A percentile compares a stretch with the other conserved stretches of the same genome.
These are phyloP conservation scores for Pycnonotus jocosus DNA, from an alignment of 2,113 vertebrate genomes.

Conservation along the genomic window DNA sequence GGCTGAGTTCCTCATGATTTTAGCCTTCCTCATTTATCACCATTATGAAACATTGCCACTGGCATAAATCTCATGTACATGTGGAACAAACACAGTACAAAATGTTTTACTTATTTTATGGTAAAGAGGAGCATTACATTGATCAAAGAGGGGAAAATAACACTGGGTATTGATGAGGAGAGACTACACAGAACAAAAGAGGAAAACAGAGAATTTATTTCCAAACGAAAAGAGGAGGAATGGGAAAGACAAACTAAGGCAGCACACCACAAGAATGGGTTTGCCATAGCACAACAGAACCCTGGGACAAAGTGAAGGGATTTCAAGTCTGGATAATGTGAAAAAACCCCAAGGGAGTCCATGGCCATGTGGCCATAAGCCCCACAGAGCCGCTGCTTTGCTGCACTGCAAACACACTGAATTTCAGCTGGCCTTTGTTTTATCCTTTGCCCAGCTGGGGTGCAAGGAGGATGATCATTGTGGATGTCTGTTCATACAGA, in stretches of 20 bases:
- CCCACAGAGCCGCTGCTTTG: background rate
- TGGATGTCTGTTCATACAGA: background rate
- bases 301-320: background rate
- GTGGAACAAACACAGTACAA: conserved; percentile 14
- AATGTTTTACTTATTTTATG: conserved; percentile 21
- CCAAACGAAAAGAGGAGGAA: background rate
- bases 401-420: background rate
- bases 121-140: background rate
- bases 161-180: background rate
- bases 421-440: background rate
- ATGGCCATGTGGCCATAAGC: background rate
- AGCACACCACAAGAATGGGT: background rate
- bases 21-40: background rate
- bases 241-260: background rate
- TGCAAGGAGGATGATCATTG: background rate
- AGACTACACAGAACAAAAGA: background rate
- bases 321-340: background rate
- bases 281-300: background rate
- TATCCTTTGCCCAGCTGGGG: background rate
- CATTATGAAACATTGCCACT: background rate
- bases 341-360: background rate
- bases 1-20: background rate
- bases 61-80: background rate
- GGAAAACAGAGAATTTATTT: background rate
- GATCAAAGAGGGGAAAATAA: conserved; percentile 12